Evolutionary conservation across 92 coral and sea anemone species (phyloP).

Genomic region (Plumapathes pennacea): DNA sequence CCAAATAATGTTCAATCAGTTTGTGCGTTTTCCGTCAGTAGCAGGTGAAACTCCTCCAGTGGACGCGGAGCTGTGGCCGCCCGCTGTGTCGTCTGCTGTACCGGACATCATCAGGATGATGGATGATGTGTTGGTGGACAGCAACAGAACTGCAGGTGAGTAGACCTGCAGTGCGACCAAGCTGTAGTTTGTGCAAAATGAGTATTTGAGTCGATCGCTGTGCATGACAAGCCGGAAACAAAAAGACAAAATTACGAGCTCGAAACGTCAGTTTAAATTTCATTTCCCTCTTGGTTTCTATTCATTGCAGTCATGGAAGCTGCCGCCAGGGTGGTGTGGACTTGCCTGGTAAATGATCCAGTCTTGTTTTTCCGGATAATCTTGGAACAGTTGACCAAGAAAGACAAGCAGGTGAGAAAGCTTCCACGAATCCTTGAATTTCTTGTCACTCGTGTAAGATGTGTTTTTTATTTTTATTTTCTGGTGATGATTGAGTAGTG

Average conservation of each 20-base stretch:
- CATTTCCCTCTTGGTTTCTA: too few relatives aligned
- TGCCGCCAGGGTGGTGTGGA: slow-evolving; percentile 88
- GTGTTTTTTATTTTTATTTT: not conserved
- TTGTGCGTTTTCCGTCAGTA: too few relatives aligned
- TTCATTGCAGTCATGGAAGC: slow-evolving; percentile 73
- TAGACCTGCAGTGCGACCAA: too few relatives aligned
- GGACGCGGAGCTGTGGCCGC: slow-evolving; percentile 97
- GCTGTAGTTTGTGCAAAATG: too few relatives aligned
- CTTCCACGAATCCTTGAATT: not conserved
- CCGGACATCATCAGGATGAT: slow-evolving; percentile 84
- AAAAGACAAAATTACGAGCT: too few relatives aligned
- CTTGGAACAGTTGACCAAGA: slow-evolving; percentile 90
- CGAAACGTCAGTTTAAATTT: too few relatives aligned
- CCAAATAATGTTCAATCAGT: too few relatives aligned
- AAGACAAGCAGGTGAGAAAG: slow-evolving; percentile 80
- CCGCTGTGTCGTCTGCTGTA: slow-evolving; percentile 90
- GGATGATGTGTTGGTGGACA: slow-evolving; percentile 88
- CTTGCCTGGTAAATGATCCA: slow-evolving; percentile 90
- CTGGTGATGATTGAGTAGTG: too few relatives aligned
- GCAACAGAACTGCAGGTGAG: slow-evolving; percentile 80
- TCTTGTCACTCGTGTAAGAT: not conserved
- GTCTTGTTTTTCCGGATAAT: slow-evolving; percentile 87
- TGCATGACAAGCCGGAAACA: too few relatives aligned
- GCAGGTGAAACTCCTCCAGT: slow-evolving; percentile 73
- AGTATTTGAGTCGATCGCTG: too few relatives aligned